Evolutionary conservation across 2,888 invertebrate species (phyloP), one percentile per base, ranked within the genome.

Genomic region (Diarsia dahlii): DNA sequence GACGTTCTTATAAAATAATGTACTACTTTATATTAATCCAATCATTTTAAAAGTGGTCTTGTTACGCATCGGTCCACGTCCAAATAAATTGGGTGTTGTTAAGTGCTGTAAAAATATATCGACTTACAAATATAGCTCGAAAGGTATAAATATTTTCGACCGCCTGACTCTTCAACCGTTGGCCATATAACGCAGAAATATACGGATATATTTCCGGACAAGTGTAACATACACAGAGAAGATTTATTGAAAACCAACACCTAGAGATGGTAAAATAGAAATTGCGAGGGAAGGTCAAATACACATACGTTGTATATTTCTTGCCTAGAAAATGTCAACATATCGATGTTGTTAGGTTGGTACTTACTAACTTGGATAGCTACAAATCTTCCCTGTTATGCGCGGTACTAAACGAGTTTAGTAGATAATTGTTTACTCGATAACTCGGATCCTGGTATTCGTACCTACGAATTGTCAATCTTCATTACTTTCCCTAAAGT

Each of bases 211-310:
- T 76, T 82, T 69, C 76, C 74, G 79, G 68, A 65, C 73, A 77
- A 84, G 72, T 82, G 72, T 76, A n/a, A n/a, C n/a, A 63, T 73
- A 45, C 67, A 68, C 48, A 50, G 85, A 71, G 50, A 68, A 76
- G 87, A 87, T 85, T 84, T 85, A 76, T 79, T 45, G 84, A 63
- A 76, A 72, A 71, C 70, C 63, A 45, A 67, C 72, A 76, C 34
- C 23, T 73, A 48, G 28, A 63, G 23, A 73, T 67, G 72, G n/a
- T 58, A 64, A 67, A 80, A 83, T 74, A 86, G 39, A 68, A 79
- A 74, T 48, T 65, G 60, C 54, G 64, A 20, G 48, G 34, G 65
- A 82, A 80, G 52, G 69, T 77, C 39, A 65, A 60, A 76, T 56
- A 75, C 18, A 62, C n/a, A 72, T 18, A 23, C 28, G 20, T 3